Evolutionary conservation across 92 coral and sea anemone genomes (phyloP).

Genomic region (Epizoanthus stellaris): DNA sequence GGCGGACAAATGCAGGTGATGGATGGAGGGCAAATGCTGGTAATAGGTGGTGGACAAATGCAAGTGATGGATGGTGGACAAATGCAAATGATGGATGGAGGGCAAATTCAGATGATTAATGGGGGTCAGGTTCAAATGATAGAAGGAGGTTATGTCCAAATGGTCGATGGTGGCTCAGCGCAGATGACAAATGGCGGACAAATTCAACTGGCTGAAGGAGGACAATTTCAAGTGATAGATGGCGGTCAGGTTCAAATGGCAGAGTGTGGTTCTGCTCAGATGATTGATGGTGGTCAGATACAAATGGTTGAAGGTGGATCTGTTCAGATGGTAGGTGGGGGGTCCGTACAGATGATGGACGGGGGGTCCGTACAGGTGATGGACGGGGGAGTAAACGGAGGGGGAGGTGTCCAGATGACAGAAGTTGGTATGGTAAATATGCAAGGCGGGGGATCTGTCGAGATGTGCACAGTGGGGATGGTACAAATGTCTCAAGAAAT

Average conservation of each 20-base stretch:
- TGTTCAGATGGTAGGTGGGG: conserved; percentile 15
- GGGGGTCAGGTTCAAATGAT: conserved; percentile 27
- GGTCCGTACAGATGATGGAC: background rate
- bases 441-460: background rate
- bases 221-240: conserved; percentile 4
- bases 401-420: background rate
- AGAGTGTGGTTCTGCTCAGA: background rate
- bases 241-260: conserved; percentile 11
- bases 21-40: background rate
- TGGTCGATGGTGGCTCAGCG: conserved; percentile 1
- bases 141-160: background rate
- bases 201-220: conserved; percentile 2
- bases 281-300: background rate
- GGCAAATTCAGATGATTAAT: conserved; percentile 4
- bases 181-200: background rate
- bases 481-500: conserved; percentile 25
- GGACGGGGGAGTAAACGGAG: background rate
- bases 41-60: background rate
- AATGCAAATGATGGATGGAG: conserved; percentile 22
- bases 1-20: background rate
- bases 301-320: conserved; percentile 2
- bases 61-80: conserved; percentile 24
- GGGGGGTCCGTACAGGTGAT: background rate
- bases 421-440: background rate
- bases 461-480: background rate